These are phyloP conservation scores for Semaprochilodus insignis DNA, from an alignment of 2,797 vertebrate genomes.

Conservation along the genomic window DNA sequence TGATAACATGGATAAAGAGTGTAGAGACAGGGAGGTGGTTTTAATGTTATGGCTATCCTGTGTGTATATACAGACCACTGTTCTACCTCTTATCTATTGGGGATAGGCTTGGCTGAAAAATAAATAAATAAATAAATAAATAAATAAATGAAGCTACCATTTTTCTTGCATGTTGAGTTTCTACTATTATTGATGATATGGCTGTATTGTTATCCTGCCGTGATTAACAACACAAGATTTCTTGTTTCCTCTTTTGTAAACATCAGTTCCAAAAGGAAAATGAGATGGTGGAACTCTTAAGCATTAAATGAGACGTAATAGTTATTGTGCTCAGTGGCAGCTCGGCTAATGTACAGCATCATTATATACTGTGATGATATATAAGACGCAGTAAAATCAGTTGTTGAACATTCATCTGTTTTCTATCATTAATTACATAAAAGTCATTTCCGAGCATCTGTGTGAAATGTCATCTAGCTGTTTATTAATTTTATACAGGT, in stretches of 20 bases:
- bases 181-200: too few relatives aligned
- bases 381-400: slow-evolving; percentile 64
- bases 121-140: too few relatives aligned
- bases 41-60: too few relatives aligned
- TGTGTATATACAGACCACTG: too few relatives aligned
- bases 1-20: too few relatives aligned
- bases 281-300: background rate
- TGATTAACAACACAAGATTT: background rate
- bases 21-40: too few relatives aligned
- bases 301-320: background rate
- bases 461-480: slow-evolving; percentile 45
- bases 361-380: slow-evolving; percentile 59
- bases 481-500: slow-evolving; percentile 50
- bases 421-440: slow-evolving; percentile 74
- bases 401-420: slow-evolving; percentile 73
- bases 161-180: too few relatives aligned
- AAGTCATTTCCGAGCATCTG: slow-evolving; percentile 70
- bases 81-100: too few relatives aligned
- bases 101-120: too few relatives aligned
- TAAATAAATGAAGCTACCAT: too few relatives aligned
- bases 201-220: background rate
- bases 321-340: background rate
- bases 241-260: background rate
- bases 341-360: background rate
- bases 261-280: background rate